Base-by-base conservation (phyloP, 2,888 invertebrate genomes). In the Criorhina ranunculi region DNA sequence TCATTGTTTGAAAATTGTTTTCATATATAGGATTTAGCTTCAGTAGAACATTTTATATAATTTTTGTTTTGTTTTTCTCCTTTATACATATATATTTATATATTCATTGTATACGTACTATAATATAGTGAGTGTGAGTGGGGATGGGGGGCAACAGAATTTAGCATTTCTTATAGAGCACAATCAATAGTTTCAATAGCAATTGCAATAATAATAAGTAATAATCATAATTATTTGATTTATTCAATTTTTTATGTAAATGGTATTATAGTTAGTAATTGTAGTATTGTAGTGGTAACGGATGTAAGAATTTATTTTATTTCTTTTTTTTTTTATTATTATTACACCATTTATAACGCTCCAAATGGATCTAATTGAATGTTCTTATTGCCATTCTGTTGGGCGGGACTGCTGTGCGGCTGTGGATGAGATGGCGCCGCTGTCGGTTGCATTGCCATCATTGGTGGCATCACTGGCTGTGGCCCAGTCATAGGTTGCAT, bases 311-410 rank as follows among this genome's bases (percentile, higher is more conserved):
- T 53, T 53, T 49, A 5, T 37, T 66, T 35, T n/a, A n/a, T 12
- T 69, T 31, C 19, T 8, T 60, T 51, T 35, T 29, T 0, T 57
- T 49, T 73, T 49, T 7, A 9, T 7, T 37, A 44, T 37, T 2
- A 7, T 53, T 76, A 44, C 40, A 75, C 55, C 79, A 86, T 88
- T 92, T 92, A 92, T 91, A 92, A 91, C 88, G 93, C 93, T 89
- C 93, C 93, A 89, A 93, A 93, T 82, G 93, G 93, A 92, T 93
- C 93, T 86, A 93, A 90, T 88, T 93, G 93, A 85, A 93, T 92
- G 89, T 91, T 92, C 89, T 93, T 93, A 90, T 91, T 90, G 89
- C 88, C 86, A 88, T 81, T 82, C 79, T 76, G 87, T 67, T 79
- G 69, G 76, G 88, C 87, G 73, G 88, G 88, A 91, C 90, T 91